A percentile compares a stretch with the other conserved stretches of the same genome.
These are phyloP conservation scores for Caenorhabditis sp. DNA, from an alignment of 2,888 invertebrate genomes.

Conservation along the genomic window DNA sequence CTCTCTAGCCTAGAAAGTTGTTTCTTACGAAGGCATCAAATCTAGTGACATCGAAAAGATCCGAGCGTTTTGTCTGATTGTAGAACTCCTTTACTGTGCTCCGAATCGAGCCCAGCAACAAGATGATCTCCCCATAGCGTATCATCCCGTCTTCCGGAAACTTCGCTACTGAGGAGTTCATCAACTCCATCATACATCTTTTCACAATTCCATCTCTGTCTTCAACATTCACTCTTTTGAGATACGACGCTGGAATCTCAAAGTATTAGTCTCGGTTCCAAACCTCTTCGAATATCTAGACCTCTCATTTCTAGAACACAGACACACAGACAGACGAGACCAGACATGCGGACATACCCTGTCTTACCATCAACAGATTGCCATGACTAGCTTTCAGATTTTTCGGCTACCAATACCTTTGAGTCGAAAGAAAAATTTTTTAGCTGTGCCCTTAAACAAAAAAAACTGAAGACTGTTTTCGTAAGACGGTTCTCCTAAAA, in stretches of 20 bases:
- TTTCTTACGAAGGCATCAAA: not conserved
- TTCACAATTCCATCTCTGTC: not conserved
- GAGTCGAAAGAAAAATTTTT: too few relatives aligned
- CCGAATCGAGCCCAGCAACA: conserved; percentile 14
- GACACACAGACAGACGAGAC: not conserved
- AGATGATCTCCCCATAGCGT: conserved; percentile 11
- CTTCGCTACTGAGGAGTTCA: not conserved
- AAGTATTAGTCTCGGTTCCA: not conserved
- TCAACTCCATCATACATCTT: not conserved
- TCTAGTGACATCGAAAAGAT: not conserved
- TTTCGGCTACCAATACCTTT: not conserved
- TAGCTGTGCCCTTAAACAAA: not conserved
- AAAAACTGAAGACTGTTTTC: not conserved
- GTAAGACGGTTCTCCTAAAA: not conserved
- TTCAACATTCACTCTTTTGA: conserved; percentile 9
- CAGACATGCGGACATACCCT: not conserved
- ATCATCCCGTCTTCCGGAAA: not conserved
- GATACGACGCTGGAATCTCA: conserved; percentile 8
- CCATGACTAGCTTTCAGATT: not conserved
- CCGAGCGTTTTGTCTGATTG: not conserved
- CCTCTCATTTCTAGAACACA: not conserved
- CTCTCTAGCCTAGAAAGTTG: not conserved
- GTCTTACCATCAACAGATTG: conserved; percentile 9
- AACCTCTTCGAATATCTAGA: not conserved
- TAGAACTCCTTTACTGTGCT: not conserved